Base-by-base conservation (phyloP, 2,797 vertebrate species). In the Rhodeus uyekii region DNA sequence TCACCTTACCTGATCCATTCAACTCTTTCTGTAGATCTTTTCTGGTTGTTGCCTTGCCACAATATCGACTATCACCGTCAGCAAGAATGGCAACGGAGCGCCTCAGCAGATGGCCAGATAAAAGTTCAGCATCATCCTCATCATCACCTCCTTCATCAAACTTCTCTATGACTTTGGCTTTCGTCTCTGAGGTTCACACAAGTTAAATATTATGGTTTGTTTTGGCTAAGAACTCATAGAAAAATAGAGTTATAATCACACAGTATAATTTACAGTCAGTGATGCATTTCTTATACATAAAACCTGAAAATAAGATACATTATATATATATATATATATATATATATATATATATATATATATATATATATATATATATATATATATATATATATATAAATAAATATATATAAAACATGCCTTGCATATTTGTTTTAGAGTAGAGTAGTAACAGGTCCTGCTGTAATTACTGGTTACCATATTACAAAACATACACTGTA, bases 11-110 rank as follows among this genome's bases (percentile, higher is more conserved):
- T 68, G 92, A 95, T 19, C 74, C 93, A 50, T 88, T 95, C 14
- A 84, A 69, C 50, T 94, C 94, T 83, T 92, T 92, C 89, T 93
- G 92, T 6, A 96, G 90, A 46, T 97, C 94, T 87, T 95, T 95
- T 16, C 98, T 95, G 69, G 96, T 96, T 0, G 95, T 96, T 0
- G 94, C 84, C 86, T 93, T 97, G 36, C 98, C 98, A 67, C 85
- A 90, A 82, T 99, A 99, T 71, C 96, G 95, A 81, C 88, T 83
- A 91, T 99, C 97, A 7, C 92, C 92, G 61, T 98, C 97, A 65
- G 91, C 88, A 10, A 97, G 93, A 87, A 92, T 89, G 5, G 87
- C 60, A 0, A 91, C 89, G 78, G 88, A 91, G 60, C 72, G 88
- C 84, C 93, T 97, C 74, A 96, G 91, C 88, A 99, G 93, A 9